These are phyloP conservation scores for Cottoperca gobio DNA, from an alignment of 2,797 vertebrate genomes.

Conservation along the genomic window DNA sequence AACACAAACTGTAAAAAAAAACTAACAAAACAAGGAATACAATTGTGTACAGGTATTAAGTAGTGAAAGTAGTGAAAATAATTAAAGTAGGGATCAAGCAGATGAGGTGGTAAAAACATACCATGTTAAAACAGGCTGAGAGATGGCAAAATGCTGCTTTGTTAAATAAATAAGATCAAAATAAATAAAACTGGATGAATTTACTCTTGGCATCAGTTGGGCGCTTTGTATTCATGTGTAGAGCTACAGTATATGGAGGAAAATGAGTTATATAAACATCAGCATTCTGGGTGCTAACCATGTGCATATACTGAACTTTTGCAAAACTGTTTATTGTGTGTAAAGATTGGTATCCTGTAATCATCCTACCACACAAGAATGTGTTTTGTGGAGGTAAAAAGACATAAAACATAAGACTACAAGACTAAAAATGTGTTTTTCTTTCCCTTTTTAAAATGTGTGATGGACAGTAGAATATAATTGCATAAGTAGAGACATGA, in stretches of 20 bases:
- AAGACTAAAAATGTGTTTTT: conserved; percentile 40
- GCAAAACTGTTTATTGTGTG: conserved; percentile 26
- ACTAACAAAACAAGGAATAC: conserved; percentile 60
- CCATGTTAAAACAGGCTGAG: conserved; percentile 34
- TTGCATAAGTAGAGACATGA: conserved; percentile 40
- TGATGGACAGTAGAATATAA: conserved; percentile 31
- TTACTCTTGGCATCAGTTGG: conserved; percentile 52
- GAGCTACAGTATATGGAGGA: conserved; percentile 28
- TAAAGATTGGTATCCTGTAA: conserved; percentile 25
- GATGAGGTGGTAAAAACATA: conserved; percentile 48
- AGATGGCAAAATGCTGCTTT: conserved; percentile 42
- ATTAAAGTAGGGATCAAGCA: conserved; percentile 24
- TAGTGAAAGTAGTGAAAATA: conserved; percentile 54
- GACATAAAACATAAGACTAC: conserved; percentile 35
- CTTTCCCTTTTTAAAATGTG: conserved; percentile 67
- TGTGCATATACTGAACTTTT: conserved; percentile 28
- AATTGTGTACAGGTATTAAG: conserved; percentile 48
- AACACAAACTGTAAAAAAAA: conserved; percentile 61
- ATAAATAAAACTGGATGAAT: conserved; percentile 70
- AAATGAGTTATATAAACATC: conserved; percentile 25
- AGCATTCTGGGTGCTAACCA: conserved; percentile 7
- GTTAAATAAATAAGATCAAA: conserved; percentile 74
- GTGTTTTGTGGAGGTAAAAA: conserved; percentile 33
- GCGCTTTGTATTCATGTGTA: conserved; percentile 17
- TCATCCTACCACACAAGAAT: conserved; percentile 11